Base-by-base conservation (phyloP, 1,140 invertebrate species). In the Ceratosolen fusciceps region DNA sequence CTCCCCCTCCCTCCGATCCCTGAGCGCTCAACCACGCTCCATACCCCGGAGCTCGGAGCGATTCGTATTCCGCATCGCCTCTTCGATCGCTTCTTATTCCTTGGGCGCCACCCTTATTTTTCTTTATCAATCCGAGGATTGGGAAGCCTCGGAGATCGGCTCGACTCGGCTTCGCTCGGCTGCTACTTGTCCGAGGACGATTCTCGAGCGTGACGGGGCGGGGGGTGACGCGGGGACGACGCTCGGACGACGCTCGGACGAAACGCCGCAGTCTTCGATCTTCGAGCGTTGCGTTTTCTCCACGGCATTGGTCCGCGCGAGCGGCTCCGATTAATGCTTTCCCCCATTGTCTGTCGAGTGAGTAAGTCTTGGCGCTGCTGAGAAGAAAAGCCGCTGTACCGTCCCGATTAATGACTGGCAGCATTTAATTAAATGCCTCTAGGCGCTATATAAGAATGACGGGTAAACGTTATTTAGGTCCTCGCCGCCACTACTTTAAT, bases 381-480 rank as follows among this genome's bases (percentile, higher is more conserved):
- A 21, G 37, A 37, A 37, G 21, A 37, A 37, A 37, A n/a, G 24
- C 21, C 21, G 60, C 10, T n/a, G n/a, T n/a, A n/a, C n/a, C n/a
- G n/a, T n/a, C n/a, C n/a, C n/a, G n/a, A n/a, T n/a, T n/a, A n/a
- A n/a, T n/a, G n/a, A n/a, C n/a, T n/a, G n/a, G n/a, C n/a, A n/a
- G n/a, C n/a, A n/a, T n/a, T 65, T 65, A 37, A 37, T 65, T 65
- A 65, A 21, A 9, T 37, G 26, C 34, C 34, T 60, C 16, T n/a
- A 65, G 0, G 60, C 26, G 60, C n/a, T n/a, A 21, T 65, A 10
- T n/a, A 10, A 8, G 60, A n/a, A 21, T 5, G 26, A 37, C 16
- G 31, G 60, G 60, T n/a, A 65, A 65, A 65, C 31, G 37, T 65
- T 5, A 65, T 65, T 65, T 65, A 65, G 60, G n/a, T 37, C 31